Evolutionary conservation across 2,797 vertebrate genomes (phyloP), one percentile per base, ranked within the genome.

Genomic region (Euphonia xanthogaster): DNA sequence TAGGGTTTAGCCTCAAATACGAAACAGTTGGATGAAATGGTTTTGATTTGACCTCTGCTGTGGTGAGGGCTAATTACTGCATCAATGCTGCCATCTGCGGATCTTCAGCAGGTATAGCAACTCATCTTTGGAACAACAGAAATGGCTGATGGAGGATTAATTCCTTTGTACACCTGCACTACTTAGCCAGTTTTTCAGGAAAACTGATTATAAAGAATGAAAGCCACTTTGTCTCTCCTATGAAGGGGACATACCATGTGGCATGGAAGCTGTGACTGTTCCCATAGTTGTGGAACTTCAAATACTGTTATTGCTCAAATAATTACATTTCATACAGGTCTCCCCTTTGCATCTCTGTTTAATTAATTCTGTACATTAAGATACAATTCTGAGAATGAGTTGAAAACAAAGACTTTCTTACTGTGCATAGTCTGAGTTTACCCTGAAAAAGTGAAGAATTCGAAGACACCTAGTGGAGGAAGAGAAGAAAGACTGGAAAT

Each of bases 81-180:
- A 14, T 81, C 81, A 86, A 90, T 90, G 89, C 95, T 96, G 96
- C 95, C 96, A 96, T 86, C 96, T 96, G 39, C 1, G 2, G 94
- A 55, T 74, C 63, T 48, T 44, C 17, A 48, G 14, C 27, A 42
- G 45, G 68, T 53, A 90, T 42, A 91, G 82, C 96, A 93, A 25
- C 42, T 35, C 28, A 16, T 55, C 39, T 71, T 39, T 37, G 78
- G 18, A 79, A 28, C 31, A 31, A 35, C 44, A 35, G 47, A n/a
- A 63, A 57, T 78, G 50, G 33, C 40, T 66, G 28, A 14, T 8
- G 14, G 14, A 22, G 14, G 14, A 22, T 50, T 87, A 20, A 5
- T 50, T 84, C 33, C 12, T 67, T 76, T 57, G 10, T 23, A 31
- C 5, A 60, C 7, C 24, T 80, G 37, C 27, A 16, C 23, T 70